Percentiles rank a stretch among this genome's conserved stretches.
These are phyloP conservation scores for Taeniopygia guttata DNA, from an alignment of 2,797 vertebrate genomes.

Conservation along the genomic window DNA sequence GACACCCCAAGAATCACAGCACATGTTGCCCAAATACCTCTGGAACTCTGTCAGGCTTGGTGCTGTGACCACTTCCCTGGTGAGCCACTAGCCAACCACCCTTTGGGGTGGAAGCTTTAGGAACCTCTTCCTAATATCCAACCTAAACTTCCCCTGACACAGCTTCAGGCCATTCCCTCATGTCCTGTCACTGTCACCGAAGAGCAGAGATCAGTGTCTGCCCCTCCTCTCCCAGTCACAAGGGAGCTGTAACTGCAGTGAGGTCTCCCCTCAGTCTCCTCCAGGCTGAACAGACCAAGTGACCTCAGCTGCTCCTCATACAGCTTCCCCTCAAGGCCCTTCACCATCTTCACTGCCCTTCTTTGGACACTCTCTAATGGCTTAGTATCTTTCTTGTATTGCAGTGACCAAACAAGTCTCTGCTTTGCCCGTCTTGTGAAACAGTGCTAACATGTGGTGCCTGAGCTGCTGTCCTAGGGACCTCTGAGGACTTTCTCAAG, in stretches of 20 bases:
- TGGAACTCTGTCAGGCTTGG: background rate
- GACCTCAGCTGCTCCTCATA: background rate
- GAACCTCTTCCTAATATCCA: background rate
- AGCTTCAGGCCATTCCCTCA: rapidly evolving
- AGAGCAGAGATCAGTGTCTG: background rate
- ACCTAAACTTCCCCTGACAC: background rate
- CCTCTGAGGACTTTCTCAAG: background rate
- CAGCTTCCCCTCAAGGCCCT: rapidly evolving
- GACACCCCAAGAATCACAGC: background rate
- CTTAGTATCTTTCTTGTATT: background rate
- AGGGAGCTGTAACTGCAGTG: rapidly evolving
- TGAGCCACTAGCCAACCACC: too few species aligned
- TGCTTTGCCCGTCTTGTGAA: background rate
- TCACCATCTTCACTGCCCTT: background rate
- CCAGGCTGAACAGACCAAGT: background rate
- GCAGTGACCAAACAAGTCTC: background rate
- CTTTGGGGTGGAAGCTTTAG: background rate
- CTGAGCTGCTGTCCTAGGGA: background rate
- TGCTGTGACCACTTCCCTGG: too few species aligned
- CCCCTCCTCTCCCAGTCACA: rapidly evolving
- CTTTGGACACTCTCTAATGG: background rate
- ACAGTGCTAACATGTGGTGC: background rate
- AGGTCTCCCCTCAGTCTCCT: background rate
- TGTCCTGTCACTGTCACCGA: background rate
- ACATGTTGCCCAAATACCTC: background rate